A percentile compares a stretch with the other conserved stretches of the same genome.
Evolutionary conservation across 2,888 invertebrate genomes (phyloP).

Genomic region (Zelleria hepariella): DNA sequence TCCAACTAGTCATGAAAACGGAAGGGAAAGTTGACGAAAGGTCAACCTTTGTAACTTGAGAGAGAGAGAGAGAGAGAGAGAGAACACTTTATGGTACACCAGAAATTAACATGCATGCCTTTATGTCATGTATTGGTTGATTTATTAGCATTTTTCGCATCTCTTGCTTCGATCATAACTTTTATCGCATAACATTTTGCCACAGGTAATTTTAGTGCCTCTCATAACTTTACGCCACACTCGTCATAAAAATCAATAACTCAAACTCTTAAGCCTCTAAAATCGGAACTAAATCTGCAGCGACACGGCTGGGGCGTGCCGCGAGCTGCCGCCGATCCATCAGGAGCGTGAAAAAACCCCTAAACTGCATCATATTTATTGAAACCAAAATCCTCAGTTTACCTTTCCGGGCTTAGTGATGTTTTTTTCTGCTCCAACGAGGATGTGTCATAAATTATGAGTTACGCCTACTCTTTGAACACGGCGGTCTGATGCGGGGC

Average conservation of each 20-base stretch:
- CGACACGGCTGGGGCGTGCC: not conserved
- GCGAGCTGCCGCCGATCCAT: not conserved
- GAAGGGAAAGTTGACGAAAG: too few relatives aligned
- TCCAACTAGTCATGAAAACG: too few relatives aligned
- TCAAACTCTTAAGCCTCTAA: not conserved
- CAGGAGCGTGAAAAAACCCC: conserved; percentile 1
- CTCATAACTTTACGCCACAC: not conserved
- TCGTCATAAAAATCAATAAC: not conserved
- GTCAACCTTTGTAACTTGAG: too few relatives aligned
- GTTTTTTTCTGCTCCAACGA: conserved; percentile 35
- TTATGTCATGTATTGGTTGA: too few relatives aligned
- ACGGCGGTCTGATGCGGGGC: conserved; percentile 7
- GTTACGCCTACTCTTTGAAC: conserved; percentile 38
- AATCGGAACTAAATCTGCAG: not conserved
- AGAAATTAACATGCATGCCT: too few relatives aligned
- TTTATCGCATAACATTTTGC: not conserved
- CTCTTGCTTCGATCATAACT: not conserved
- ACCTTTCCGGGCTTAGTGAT: conserved; percentile 58
- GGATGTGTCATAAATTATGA: conserved; percentile 50
- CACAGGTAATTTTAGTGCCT: not conserved
- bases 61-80: too few relatives aligned
- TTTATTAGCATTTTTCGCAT: not conserved
- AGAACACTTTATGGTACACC: too few relatives aligned
- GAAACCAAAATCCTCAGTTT: conserved; percentile 52
- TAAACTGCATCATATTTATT: not conserved